phyloP scores from a whole-genome alignment of 2,888 invertebrate genomes.

The Archips xylosteana region DNA sequence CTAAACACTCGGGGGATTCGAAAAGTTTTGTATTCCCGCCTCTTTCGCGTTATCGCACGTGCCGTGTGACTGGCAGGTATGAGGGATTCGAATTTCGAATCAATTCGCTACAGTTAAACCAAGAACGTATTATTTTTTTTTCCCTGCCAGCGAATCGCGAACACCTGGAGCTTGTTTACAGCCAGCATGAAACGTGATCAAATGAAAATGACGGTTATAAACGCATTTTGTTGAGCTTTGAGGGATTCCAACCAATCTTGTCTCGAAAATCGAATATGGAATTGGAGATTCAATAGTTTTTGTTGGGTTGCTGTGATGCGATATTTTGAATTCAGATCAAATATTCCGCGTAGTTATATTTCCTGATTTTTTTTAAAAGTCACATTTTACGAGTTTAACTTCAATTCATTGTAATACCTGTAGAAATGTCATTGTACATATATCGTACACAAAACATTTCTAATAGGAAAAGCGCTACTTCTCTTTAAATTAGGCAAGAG shows the following conservation, averaged over 20 bases:
- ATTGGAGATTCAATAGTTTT: conserved; percentile 13
- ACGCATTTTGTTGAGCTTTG: conserved; percentile 31
- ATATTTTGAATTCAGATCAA: background rate
- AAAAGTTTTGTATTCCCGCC: conserved; percentile 53
- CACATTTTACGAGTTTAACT: no score
- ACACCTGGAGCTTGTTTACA: conserved; percentile 22
- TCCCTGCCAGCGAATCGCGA: conserved; percentile 9
- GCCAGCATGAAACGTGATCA: conserved; percentile 22
- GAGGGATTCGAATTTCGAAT: conserved; percentile 39
- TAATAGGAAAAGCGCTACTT: no score
- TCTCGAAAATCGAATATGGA: conserved; percentile 15
- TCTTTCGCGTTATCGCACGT: conserved; percentile 52
- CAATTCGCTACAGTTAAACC: conserved; percentile 39
- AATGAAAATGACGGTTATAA: conserved; percentile 26
- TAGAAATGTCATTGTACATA: no score
- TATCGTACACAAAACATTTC: no score
- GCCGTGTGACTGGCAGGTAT: conserved; percentile 45
- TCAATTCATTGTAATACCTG: no score
- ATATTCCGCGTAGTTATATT: background rate
- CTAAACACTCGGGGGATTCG: conserved; percentile 48
- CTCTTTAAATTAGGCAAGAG: no score
- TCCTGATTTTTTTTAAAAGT: background rate
- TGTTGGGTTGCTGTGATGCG: background rate
- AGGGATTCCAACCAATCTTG: conserved; percentile 8
- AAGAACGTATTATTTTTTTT: conserved; percentile 32